A percentile compares a stretch with the other conserved stretches of the same genome.
Conservation (phyloP, 2,113 vertebrate species). For the Gracilinanus agilis region DNA sequence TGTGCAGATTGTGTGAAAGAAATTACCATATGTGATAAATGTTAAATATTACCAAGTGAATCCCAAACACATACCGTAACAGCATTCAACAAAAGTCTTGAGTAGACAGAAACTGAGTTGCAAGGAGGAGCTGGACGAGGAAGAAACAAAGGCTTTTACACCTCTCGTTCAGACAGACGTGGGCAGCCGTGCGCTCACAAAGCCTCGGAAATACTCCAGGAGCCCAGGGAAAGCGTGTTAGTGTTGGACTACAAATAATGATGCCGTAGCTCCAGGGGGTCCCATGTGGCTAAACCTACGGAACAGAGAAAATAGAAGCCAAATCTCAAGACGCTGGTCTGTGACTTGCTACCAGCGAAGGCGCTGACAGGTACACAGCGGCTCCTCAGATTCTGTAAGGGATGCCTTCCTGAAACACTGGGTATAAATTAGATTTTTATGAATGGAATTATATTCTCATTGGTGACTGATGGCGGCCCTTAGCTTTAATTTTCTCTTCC, state of each 20-base stretch:
- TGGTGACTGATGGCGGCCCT: background rate
- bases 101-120: conserved; percentile 21
- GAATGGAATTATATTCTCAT: conserved; percentile 23
- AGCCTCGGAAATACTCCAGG: conserved; percentile 32
- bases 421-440: conserved; percentile 10
- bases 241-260: background rate
- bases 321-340: background rate
- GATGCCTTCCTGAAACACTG: background rate
- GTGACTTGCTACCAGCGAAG: background rate
- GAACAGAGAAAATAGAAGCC: background rate
- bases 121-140: background rate
- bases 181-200: conserved; percentile 51
- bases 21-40: conserved; percentile 27
- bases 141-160: conserved; percentile 28
- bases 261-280: background rate
- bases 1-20: conserved; percentile 27
- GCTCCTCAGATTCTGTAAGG: background rate
- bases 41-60: conserved; percentile 33
- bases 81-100: conserved; percentile 13
- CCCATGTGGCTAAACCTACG: conserved; percentile 4
- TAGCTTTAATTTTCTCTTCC: conserved; percentile 22
- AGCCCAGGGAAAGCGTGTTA: conserved; percentile 15
- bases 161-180: conserved; percentile 15
- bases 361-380: background rate
- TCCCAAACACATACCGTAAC: background rate